Percentiles rank a stretch among this genome's conserved stretches.
phyloP scores from a whole-genome alignment of 2,888 invertebrate species.

The Loripinus fragilis region DNA sequence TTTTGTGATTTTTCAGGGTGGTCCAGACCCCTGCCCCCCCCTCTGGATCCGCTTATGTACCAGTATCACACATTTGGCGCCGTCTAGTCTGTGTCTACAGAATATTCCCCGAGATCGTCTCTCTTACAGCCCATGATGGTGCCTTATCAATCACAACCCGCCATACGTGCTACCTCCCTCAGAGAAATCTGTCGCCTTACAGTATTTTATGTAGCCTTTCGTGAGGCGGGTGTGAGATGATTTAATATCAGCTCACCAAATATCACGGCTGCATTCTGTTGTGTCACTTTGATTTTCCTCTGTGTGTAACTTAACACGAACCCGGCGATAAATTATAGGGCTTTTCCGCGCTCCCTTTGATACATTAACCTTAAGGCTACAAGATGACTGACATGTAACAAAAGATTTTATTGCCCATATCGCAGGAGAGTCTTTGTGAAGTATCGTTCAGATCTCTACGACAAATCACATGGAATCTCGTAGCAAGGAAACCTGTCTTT shows the following conservation, averaged over 20 bases:
- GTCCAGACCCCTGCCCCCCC: too few species aligned
- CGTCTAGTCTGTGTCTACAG: too few species aligned
- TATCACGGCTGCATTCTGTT: not conserved
- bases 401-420: not conserved
- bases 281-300: not conserved
- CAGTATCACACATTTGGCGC: too few species aligned
- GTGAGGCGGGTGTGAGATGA: not conserved
- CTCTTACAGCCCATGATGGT: too few species aligned
- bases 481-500: too few species aligned
- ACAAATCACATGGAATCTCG: too few species aligned
- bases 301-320: not conserved
- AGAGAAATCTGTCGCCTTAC: not conserved
- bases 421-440: not conserved
- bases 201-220: slow-evolving; percentile 1
- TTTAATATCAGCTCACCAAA: not conserved
- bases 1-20: too few species aligned
- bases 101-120: too few species aligned
- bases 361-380: not conserved
- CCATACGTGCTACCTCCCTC: not conserved
- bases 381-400: not conserved
- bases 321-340: not conserved
- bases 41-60: too few species aligned
- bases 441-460: too few species aligned
- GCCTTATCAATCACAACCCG: too few species aligned
- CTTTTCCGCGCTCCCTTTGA: not conserved